Percentiles rank a stretch among this genome's conserved stretches.
phyloP scores from a whole-genome alignment of 2,888 invertebrate genomes.

The Mythimna ferrago region DNA sequence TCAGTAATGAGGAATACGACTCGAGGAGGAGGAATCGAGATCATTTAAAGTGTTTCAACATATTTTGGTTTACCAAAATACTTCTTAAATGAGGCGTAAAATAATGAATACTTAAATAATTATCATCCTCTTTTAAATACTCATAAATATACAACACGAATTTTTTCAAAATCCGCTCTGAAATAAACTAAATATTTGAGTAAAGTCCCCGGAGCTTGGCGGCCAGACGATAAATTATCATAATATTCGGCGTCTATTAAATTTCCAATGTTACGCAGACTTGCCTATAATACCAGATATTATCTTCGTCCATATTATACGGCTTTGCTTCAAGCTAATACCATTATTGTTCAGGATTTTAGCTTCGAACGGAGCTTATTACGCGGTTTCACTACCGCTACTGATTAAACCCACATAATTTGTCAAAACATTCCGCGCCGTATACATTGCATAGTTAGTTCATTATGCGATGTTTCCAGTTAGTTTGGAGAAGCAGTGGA shows the following conservation, averaged over 20 bases:
- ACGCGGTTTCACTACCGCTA: slow-evolving; percentile 31
- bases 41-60: background rate
- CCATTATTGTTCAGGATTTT: slow-evolving; percentile 52
- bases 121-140: background rate
- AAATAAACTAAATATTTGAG: slow-evolving; percentile 24
- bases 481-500: slow-evolving; percentile 38
- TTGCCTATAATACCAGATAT: slow-evolving; percentile 26
- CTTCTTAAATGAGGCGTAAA: background rate
- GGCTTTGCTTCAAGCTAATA: slow-evolving; percentile 30
- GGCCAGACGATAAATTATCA: slow-evolving; percentile 34
- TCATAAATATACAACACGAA: slow-evolving; percentile 14
- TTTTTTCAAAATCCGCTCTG: background rate
- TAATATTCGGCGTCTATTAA: slow-evolving; percentile 44
- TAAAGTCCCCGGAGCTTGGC: slow-evolving; percentile 2
- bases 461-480: slow-evolving; percentile 19
- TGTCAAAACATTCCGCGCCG: slow-evolving; percentile 18
- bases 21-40: background rate
- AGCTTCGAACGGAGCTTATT: slow-evolving; percentile 44
- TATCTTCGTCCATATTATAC: slow-evolving; percentile 42
- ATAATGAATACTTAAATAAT: background rate
- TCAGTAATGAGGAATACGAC: no score
- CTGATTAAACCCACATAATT: slow-evolving; percentile 41
- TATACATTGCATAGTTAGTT: slow-evolving; percentile 36
- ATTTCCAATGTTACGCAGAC: slow-evolving; percentile 37
- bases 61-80: background rate